Base-by-base conservation (phyloP, 2,113 vertebrate species). In the Morone chrysops region DNA sequence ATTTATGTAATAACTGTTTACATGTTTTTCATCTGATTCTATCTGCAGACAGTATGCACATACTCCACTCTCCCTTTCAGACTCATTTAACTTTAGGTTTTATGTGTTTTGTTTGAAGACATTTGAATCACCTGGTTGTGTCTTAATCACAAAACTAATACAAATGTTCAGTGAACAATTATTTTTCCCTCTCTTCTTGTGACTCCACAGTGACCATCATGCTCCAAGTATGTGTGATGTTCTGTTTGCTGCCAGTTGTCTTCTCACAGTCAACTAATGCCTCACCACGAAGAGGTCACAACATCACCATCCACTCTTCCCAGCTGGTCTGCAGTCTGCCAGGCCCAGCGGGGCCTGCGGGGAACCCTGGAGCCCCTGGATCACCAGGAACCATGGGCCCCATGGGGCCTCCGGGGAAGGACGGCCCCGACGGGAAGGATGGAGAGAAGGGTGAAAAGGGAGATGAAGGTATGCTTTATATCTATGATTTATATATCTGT, bases 281-380 rank as follows among this genome's bases (percentile, higher is more conserved):
- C 53, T 90, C 89, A 25, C 70, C 79, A 67, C 96, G 89, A 92
- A 94, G 57, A 91, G 94, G 69, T 78, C 93, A 67, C 20, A 92
- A 94, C 88, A 80, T 95, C 89, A 96, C 92, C 87, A 95, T 95
- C 36, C 95, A 96, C 20, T 89, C 96, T 66, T 96, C 97, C 57
- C 95, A 96, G 91, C 90, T 99, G 14, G 88, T 96, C 0, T 99
- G 98, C 93, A 98, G 97, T 87, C 83, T 98, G 18, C 97, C 97
- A 0, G 98, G 98, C 0, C 97, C 97, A 50, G 93, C 90, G 0
- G 98, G 98, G 0, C 96, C 97, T 0, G 95, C 95, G 0, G 98
- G 98, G 0, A 91, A 92, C 22, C 97, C 97, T 0, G 98, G 98
- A 14, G 60, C 75, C 0, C 94, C 96, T 0, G 98, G 98, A 5